phyloP scores from a whole-genome alignment of 2,797 vertebrate genomes.

The Coracias cyanogaster region DNA sequence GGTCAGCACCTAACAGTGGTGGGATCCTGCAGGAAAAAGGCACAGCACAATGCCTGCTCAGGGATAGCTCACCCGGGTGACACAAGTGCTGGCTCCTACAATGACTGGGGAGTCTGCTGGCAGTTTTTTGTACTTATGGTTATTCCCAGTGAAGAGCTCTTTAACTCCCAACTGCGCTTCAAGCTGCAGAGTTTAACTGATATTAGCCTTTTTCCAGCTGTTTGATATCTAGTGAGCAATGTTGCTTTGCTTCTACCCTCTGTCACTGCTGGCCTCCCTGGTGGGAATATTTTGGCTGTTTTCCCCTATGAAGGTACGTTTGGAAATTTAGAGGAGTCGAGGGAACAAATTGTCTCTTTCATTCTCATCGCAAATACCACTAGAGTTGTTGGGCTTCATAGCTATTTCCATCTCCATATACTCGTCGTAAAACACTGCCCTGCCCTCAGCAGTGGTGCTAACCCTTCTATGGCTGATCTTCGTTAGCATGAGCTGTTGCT shows the following conservation, averaged over 20 bases:
- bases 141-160: background rate
- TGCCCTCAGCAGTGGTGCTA: background rate
- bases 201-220: constrained; percentile 17
- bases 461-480: background rate
- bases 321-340: background rate
- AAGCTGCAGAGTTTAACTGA: background rate
- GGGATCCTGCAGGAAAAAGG: background rate
- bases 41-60: background rate
- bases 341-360: background rate
- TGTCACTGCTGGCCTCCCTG: background rate
- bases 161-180: background rate
- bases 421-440: background rate
- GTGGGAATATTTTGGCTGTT: background rate
- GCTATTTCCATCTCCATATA: background rate
- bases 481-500: background rate
- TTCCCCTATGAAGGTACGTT: background rate
- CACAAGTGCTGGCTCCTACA: background rate
- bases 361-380: background rate
- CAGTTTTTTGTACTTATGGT: background rate
- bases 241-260: background rate
- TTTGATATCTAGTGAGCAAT: background rate
- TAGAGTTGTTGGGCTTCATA: background rate
- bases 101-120: background rate
- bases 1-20: fast-evolving
- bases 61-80: background rate